Evolutionary conservation across 1,140 invertebrate species (phyloP), one percentile per base, ranked within the genome.

Genomic region (Xylocopa sonorina): DNA sequence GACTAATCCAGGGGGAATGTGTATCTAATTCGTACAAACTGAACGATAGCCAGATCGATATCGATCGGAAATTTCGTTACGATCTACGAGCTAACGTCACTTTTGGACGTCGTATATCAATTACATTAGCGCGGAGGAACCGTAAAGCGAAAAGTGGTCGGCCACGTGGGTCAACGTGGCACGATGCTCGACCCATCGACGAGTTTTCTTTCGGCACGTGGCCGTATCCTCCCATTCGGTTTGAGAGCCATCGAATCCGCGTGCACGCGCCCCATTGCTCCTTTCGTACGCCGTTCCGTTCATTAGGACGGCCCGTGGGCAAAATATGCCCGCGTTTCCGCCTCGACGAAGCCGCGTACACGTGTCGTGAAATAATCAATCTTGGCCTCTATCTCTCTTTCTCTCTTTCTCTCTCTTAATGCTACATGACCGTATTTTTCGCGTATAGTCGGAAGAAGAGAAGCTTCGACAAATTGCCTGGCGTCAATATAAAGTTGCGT

Each of bases 161-260:
- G 58, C 51, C 63, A 77, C 69, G 74, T 41, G 75, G 69, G 76
- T 78, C 53, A 63, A 32, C 48, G 41, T 41, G 21, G 27, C 60
- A 62, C 34, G n/a, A 14, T 64, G 38, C 41, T 41, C 27, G 29
- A 51, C n/a, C 57, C 58, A 48, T 46, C 63, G 73, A 57, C 62
- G 46, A 51, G 62, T 71, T 87, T 75, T 81, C 78, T 71, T 68
- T 55, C 62, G 85, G 66, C 86, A 87, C 86, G 86, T 87, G 86
- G 58, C 86, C 58, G 10, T 38, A 73, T 57, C 80, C 85, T 82
- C 85, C 86, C 80, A 79, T 82, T 55, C 71, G 66, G 51, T 87
- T 87, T 83, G 78, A 87, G 86, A 62, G 86, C 80, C 85, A 81
- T 87, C 69, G 46, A 78, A 57, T 67, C 50, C 58, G 76, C 50